Conservation (phyloP, 2,113 vertebrate species). For the Dinomys branickii region DNA sequence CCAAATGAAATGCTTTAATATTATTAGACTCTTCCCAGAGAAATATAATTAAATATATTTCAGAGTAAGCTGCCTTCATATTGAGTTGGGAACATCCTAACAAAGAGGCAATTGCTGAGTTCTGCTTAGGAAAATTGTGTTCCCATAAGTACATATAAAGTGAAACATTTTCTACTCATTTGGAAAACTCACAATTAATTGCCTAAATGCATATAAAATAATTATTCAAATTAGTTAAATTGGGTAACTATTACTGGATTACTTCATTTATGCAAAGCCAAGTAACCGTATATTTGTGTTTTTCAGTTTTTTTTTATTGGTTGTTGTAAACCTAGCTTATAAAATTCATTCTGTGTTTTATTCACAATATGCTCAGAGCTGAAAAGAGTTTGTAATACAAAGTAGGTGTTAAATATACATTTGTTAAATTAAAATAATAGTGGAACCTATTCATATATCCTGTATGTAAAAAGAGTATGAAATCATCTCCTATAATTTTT, state of each 20-base stretch:
- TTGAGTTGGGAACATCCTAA: not conserved
- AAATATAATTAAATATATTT: slow-evolving; percentile 25
- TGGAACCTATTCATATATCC: not conserved
- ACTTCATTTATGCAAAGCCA: slow-evolving; percentile 24
- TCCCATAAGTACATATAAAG: not conserved
- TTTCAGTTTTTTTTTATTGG: not conserved
- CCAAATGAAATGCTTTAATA: slow-evolving; percentile 50
- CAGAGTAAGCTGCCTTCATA: not conserved
- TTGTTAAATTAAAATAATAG: slow-evolving; percentile 22
- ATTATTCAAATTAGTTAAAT: not conserved
- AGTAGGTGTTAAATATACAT: not conserved
- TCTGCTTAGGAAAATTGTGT: slow-evolving; percentile 46
- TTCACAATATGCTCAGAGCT: not conserved
- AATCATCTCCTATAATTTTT: not conserved
- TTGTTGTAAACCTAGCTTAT: not conserved
- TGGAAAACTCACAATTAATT: not conserved
- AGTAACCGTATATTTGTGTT: slow-evolving; percentile 1
- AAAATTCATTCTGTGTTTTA: slow-evolving; percentile 6
- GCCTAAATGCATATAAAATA: not conserved
- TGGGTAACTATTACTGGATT: slow-evolving; percentile 2
- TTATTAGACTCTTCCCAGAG: slow-evolving; percentile 10
- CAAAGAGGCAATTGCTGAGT: slow-evolving; percentile 36
- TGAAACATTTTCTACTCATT: slow-evolving; percentile 1
- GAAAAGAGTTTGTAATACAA: not conserved
- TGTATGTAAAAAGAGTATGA: not conserved